Evolutionary conservation across 2,888 invertebrate species (phyloP), one percentile per base, ranked within the genome.

Genomic region (Lucinisca nassula): DNA sequence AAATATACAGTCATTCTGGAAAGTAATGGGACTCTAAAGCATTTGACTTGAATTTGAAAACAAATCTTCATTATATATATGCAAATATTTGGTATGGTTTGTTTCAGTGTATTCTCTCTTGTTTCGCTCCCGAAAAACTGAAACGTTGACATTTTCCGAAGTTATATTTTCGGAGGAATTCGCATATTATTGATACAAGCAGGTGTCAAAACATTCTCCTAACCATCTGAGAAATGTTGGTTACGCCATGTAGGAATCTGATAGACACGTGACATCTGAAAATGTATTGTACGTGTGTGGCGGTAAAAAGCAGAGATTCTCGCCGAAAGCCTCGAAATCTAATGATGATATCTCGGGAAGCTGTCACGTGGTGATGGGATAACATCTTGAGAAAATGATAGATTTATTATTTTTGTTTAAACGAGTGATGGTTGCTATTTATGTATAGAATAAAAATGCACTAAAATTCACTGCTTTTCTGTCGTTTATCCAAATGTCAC

Each of bases 251-350:
- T 58, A 35, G 38, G 37, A 49, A 51, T 76, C 55, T 85, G 89
- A 89, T 84, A 84, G 89, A 82, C 89, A 82, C 70, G 79, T 89
- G 89, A 89, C 89, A 86, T 78, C 74, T 79, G 72, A 79, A 79
- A 79, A 61, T 83, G 78, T 74, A 73, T 79, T 58, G 72, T 45
- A 70, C 85, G 88, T 85, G 88, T 88, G 88, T 88, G 88, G 88
- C 85, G 88, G 85, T 73, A 85, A 80, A 79, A 80, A 79, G 27
- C 32, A 4, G 12, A 21, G 35, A 6, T 17, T 35, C 0, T 67
- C 24, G 2, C 30, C 32, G 67, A 35, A 32, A 67, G 35, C 67
- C 67, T 8, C 32, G 35, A 67, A 67, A 67, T 35, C 24, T 35
- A 67, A 67, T 67, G 67, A 67, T 67, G 35, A 61, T 61, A 61